Evolutionary conservation across 2,797 vertebrate genomes (phyloP), one percentile per base, ranked within the genome.

Genomic region (Zalophus californianus): DNA sequence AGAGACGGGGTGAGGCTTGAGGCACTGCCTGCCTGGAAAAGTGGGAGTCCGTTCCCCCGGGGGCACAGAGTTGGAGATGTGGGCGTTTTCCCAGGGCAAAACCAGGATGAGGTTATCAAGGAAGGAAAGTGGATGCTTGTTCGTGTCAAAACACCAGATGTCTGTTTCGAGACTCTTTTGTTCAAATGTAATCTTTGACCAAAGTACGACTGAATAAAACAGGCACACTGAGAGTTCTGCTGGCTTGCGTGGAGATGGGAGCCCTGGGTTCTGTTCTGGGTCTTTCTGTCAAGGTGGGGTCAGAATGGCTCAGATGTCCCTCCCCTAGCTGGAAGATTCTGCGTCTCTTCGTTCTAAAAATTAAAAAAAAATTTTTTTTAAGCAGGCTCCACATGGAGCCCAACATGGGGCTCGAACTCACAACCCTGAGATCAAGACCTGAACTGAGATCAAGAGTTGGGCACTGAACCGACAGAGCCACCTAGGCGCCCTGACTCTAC

Each of bases 81-180:
- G 20, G 38, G 32, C 16, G 8, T 96, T 90, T 95, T 32, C 77
- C 66, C 60, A 73, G 60, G 91, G 35, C 72, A n/a, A 60, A 86
- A n/a, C 23, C 23, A 64, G 60, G 54, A 60, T 72, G 18, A 12
- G 16, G 44, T 77, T 77, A 85, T 96, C 80, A 41, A 73, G 56
- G 86, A 83, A 48, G 78, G 78, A 75, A 89, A 89, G 38, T 29
- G 79, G 75, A 20, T 79, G 91, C 66, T n/a, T 75, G 88, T 60
- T n/a, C 52, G 56, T 92, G 96, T 94, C 94, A 86, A 88, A 80
- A 95, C 83, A 84, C 84, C 97, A 98, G 97, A 96, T 98, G 93
- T 94, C 91, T 94, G 29, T 88, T 94, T 87, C 64, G 0, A 93
- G 93, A 73, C 64, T 88, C 32, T 48, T 93, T 72, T 94, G 96